A percentile compares a stretch with the other conserved stretches of the same genome.
Conservation (phyloP, 2,888 invertebrate genomes). For the Acrobeloides nanus region DNA sequence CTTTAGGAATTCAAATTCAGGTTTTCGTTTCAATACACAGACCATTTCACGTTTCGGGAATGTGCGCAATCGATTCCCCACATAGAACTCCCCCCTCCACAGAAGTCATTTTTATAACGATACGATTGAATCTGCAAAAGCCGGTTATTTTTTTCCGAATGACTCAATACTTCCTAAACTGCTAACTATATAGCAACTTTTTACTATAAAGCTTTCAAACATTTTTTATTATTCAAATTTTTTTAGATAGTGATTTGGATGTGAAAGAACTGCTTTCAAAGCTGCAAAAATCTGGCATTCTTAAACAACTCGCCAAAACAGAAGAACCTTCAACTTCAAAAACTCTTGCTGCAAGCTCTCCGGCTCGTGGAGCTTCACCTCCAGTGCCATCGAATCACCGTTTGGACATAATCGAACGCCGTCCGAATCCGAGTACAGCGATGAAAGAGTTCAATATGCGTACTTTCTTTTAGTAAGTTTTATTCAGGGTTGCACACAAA, state of each 20-base stretch:
- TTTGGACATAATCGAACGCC: conserved; percentile 16
- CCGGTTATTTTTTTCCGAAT: too few species aligned
- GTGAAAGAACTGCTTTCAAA: conserved; percentile 16
- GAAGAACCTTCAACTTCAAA: too few species aligned
- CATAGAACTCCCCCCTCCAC: too few species aligned
- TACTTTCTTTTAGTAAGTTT: conserved; percentile 27
- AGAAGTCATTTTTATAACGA: too few species aligned
- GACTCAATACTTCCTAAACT: too few species aligned
- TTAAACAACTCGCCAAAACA: conserved; percentile 10
- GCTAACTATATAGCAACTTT: too few species aligned
- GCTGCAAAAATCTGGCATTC: conserved; percentile 21
- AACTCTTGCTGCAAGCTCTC: not conserved
- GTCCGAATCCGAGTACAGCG: conserved; percentile 61
- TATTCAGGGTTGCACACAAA: conserved; percentile 1
- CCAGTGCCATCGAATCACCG: conserved; percentile 22
- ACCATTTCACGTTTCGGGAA: too few species aligned
- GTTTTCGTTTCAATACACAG: too few species aligned
- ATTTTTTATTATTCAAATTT: not conserved
- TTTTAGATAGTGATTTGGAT: conserved; percentile 9
- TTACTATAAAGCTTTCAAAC: too few species aligned
- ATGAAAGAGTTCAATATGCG: conserved; percentile 36
- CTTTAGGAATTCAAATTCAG: too few species aligned
- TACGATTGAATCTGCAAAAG: too few species aligned
- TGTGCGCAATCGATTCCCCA: too few species aligned
- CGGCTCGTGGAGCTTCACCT: conserved; percentile 12